phyloP scores from a whole-genome alignment of 2,888 invertebrate genomes.

The Dryomyza anilis region DNA sequence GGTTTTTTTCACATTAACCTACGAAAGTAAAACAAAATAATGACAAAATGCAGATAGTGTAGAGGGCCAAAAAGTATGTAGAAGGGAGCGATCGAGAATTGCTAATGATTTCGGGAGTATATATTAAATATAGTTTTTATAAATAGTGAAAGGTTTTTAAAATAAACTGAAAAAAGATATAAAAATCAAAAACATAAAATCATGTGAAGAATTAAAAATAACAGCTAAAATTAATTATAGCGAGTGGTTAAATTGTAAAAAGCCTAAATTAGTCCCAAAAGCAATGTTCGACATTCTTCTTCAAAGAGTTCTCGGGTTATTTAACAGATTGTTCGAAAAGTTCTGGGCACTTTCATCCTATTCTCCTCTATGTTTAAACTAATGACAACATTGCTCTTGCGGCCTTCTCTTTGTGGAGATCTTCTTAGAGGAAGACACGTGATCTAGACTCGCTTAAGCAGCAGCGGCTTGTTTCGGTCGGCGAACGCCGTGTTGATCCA shows the following conservation, averaged over 20 bases:
- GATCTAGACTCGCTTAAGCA: constrained; percentile 34
- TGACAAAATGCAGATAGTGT: constrained; percentile 2
- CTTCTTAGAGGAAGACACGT: no score
- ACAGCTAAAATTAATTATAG: constrained; percentile 43
- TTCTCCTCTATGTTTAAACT: constrained; percentile 14
- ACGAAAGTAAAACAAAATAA: constrained; percentile 11
- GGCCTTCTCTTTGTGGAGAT: background rate
- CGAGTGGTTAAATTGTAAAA: constrained; percentile 35
- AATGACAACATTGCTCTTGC: constrained; percentile 21
- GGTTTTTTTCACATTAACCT: constrained; percentile 7
- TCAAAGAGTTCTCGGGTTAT: constrained; percentile 18
- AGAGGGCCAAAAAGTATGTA: background rate
- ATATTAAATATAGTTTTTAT: no score
- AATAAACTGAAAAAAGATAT: background rate
- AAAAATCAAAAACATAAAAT: background rate
- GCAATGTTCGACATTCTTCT: constrained; percentile 29
- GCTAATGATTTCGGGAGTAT: background rate
- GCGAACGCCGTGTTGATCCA: constrained; percentile 62
- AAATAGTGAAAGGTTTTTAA: no score
- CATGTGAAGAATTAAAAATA: constrained; percentile 9
- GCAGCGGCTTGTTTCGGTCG: constrained; percentile 49
- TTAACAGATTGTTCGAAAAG: background rate
- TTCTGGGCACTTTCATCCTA: constrained; percentile 17
- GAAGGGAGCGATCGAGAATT: background rate
- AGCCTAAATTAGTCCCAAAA: constrained; percentile 20